Evolutionary conservation across 2,113 vertebrate species (phyloP).

Genomic region (Hydrolagus affinis): DNA sequence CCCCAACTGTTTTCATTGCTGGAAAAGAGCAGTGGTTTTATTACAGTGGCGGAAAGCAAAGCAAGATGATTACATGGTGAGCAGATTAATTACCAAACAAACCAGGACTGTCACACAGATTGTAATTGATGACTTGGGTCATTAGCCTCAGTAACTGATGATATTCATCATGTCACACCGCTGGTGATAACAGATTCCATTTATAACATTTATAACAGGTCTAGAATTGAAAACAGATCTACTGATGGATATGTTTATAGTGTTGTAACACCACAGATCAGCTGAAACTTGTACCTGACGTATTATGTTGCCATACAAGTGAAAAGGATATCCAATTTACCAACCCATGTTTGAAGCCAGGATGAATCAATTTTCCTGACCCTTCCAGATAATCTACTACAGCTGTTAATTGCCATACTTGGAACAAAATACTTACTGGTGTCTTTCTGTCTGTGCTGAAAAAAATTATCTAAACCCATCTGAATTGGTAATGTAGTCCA

Average conservation of each 20-base stretch:
- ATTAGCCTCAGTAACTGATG: background rate
- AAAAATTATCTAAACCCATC: no score
- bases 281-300: background rate
- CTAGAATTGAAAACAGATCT: background rate
- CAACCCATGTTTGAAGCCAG: no score
- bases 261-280: background rate
- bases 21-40: background rate
- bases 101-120: background rate
- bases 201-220: background rate
- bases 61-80: background rate
- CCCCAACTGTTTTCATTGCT: background rate
- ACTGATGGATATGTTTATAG: background rate
- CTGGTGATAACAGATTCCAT: background rate
- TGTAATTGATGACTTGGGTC: background rate
- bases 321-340: background rate
- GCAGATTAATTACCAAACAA: no score
- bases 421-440: no score
- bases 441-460: no score
- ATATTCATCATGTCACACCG: background rate
- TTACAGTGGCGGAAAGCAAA: background rate
- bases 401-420: no score
- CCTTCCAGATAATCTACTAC: no score
- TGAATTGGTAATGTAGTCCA: no score
- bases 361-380: no score
- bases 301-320: background rate